Conservation (phyloP, 92 coral and sea anemone species). For the Micromussa lordhowensis region DNA sequence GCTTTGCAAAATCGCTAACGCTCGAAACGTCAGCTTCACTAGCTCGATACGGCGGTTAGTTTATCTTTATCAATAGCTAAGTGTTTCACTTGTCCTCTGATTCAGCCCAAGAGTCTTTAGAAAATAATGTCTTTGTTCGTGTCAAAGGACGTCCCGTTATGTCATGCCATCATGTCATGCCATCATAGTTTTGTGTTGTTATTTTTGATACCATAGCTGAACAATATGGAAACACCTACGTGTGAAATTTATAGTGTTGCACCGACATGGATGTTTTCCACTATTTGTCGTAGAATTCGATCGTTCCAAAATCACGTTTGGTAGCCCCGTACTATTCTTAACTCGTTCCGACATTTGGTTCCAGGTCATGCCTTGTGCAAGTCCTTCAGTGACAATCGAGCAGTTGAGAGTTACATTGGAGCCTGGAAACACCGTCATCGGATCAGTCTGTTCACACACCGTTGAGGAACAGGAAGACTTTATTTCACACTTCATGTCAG, state of each 20-base stretch:
- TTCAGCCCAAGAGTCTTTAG: no score
- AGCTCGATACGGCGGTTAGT: no score
- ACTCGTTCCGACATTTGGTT: background rate
- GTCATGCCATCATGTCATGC: no score
- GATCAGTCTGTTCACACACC: background rate
- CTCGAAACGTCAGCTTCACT: no score
- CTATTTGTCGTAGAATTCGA: background rate
- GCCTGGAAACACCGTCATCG: constrained; percentile 3
- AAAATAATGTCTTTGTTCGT: no score
- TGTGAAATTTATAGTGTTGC: background rate
- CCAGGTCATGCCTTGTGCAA: constrained; percentile 20
- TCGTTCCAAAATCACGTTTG: background rate
- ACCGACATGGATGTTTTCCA: background rate
- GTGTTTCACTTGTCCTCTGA: no score
- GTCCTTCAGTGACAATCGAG: background rate
- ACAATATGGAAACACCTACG: background rate
- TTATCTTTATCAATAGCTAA: no score
- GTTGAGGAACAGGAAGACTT: constrained; percentile 9
- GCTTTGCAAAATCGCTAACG: no score
- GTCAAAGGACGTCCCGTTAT: no score
- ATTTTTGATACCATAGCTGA: background rate
- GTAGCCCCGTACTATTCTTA: no score
- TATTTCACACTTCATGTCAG: constrained; percentile 1
- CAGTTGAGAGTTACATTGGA: constrained; percentile 10
- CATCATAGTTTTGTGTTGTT: background rate